phyloP scores from a whole-genome alignment of 2,113 vertebrate genomes.

The Oreochromis aureus region DNA sequence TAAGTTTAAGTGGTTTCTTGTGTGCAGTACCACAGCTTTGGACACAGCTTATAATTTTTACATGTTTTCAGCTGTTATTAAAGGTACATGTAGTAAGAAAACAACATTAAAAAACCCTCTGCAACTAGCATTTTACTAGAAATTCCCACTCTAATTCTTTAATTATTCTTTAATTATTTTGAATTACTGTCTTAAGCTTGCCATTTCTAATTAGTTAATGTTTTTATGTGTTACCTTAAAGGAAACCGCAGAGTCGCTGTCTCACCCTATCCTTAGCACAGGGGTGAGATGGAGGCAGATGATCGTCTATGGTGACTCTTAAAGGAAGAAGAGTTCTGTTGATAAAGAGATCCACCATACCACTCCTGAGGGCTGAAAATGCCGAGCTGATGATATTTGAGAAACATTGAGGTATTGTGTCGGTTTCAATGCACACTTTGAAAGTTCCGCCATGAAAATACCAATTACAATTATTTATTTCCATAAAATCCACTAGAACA shows the following conservation, averaged over 20 bases:
- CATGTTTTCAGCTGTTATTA: neutral
- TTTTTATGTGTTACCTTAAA: neutral
- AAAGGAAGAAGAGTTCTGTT: neutral
- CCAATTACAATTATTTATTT: neutral
- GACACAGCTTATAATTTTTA: neutral
- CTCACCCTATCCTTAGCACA: neutral
- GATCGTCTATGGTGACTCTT: neutral
- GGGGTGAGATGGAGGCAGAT: neutral
- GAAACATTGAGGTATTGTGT: neutral
- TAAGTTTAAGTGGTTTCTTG: neutral
- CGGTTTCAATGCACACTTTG: neutral
- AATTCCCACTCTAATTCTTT: neutral
- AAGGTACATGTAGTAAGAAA: neutral
- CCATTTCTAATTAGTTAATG: accelerated
- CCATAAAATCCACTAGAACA: neutral
- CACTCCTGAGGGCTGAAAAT: neutral
- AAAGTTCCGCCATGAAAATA: neutral
- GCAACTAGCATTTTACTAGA: neutral
- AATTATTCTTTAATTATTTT: neutral
- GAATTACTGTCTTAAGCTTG: neutral
- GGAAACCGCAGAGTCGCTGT: neutral
- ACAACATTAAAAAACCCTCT: neutral
- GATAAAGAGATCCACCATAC: neutral
- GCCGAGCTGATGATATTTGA: neutral
- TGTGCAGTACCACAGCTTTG: neutral